These are phyloP conservation scores for Drosophila mauritiana DNA, from an alignment of 1,140 invertebrate genomes.

Conservation along the genomic window DNA sequence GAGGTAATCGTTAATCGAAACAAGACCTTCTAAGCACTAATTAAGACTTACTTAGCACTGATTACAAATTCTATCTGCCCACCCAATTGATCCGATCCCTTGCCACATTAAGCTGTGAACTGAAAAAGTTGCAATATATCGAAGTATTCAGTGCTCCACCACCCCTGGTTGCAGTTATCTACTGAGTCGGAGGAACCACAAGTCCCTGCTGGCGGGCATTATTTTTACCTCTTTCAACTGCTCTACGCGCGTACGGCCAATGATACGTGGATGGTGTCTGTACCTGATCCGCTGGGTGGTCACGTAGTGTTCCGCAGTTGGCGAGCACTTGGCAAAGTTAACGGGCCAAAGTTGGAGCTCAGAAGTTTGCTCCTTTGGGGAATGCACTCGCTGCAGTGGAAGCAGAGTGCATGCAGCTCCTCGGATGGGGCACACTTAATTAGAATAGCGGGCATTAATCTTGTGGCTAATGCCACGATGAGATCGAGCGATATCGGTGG, in stretches of 20 bases:
- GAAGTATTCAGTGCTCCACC: neutral
- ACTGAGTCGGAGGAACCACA: neutral
- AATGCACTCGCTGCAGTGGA: slow-evolving; percentile 19
- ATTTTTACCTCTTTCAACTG: slow-evolving; percentile 72
- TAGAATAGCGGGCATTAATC: slow-evolving; percentile 70
- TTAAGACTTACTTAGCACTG: too few relatives aligned
- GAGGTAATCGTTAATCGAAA: too few relatives aligned
- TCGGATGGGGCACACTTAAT: slow-evolving; percentile 61
- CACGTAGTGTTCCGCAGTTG: slow-evolving; percentile 69
- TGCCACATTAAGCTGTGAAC: neutral
- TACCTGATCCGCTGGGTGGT: slow-evolving; percentile 58
- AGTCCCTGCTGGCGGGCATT: slow-evolving; percentile 26
- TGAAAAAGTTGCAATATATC: neutral
- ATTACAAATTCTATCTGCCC: too few relatives aligned
- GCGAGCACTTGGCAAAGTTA: slow-evolving; percentile 55
- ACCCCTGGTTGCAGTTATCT: slow-evolving; percentile 17
- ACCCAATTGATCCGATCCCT: too few relatives aligned
- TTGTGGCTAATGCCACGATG: slow-evolving; percentile 73
- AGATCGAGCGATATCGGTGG: slow-evolving; percentile 69
- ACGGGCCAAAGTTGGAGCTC: slow-evolving; percentile 42
- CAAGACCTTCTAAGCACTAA: too few relatives aligned
- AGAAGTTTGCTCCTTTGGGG: slow-evolving; percentile 33
- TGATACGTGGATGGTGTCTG: slow-evolving; percentile 61
- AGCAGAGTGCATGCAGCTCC: neutral
- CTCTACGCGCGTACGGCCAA: slow-evolving; percentile 60